Percentiles rank a stretch among this genome's conserved stretches.
These are phyloP conservation scores for Lordiphosa stackelbergi DNA, from an alignment of 1,140 invertebrate species.

Conservation along the genomic window DNA sequence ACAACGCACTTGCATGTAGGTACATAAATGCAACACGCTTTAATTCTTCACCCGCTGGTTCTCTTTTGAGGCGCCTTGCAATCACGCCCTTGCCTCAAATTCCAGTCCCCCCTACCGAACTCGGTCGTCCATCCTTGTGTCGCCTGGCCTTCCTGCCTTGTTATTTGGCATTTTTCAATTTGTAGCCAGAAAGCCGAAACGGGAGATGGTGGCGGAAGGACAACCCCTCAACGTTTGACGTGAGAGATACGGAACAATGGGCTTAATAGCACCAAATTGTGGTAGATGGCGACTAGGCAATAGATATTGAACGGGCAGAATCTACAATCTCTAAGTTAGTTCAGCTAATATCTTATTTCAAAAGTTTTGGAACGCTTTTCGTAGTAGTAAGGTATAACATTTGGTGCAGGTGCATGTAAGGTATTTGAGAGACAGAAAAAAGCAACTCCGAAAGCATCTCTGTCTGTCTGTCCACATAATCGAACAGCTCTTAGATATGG, in stretches of 20 bases:
- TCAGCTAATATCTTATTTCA: too few species aligned
- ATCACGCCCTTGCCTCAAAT: constrained; percentile 19
- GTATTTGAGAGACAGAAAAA: too few species aligned
- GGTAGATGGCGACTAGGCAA: not conserved
- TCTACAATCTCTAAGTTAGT: too few species aligned
- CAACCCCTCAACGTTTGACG: not conserved
- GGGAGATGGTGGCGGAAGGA: not conserved
- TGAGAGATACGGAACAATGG: constrained; percentile 2
- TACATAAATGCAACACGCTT: constrained; percentile 39
- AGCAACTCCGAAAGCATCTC: too few species aligned
- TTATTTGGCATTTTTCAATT: constrained; percentile 59
- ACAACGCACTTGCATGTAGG: constrained; percentile 28
- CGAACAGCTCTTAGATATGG: too few species aligned
- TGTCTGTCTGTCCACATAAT: too few species aligned
- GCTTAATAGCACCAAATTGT: not conserved
- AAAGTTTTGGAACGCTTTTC: too few species aligned
- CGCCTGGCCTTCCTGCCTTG: constrained; percentile 22
- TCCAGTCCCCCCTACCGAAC: not conserved
- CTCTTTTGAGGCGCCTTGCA: constrained; percentile 20
- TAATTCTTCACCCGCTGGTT: constrained; percentile 27
- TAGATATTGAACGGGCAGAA: not conserved
- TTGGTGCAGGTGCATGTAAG: too few species aligned
- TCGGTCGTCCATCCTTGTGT: constrained; percentile 8
- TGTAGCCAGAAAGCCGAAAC: constrained; percentile 23
- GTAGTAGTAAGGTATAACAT: too few species aligned